Conservation (phyloP, 2,113 vertebrate species). For the Rousettus leschenaultii region DNA sequence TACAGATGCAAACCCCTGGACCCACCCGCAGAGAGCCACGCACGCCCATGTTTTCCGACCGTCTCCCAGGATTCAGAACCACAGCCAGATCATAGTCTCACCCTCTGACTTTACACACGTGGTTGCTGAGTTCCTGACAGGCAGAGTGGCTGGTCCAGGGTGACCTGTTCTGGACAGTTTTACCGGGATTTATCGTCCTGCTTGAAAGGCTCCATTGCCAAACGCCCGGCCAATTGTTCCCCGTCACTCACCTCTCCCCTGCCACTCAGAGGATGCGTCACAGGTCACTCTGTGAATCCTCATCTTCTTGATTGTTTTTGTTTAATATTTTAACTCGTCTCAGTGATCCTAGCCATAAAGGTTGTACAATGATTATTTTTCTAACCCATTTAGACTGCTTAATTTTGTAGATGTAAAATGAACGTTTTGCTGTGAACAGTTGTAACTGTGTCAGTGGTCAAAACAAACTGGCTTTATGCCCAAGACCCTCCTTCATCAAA, state of each 20-base stretch:
- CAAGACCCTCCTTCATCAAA: not conserved
- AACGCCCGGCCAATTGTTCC: not conserved
- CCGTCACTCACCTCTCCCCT: not conserved
- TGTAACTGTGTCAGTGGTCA: not conserved
- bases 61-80: not conserved
- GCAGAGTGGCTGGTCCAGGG: not conserved
- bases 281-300: not conserved
- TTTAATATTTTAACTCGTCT: not conserved
- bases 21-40: not conserved
- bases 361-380: not conserved
- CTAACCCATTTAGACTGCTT: not conserved
- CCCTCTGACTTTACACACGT: not conserved
- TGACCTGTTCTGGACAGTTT: too few species aligned
- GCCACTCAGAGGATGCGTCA: not conserved
- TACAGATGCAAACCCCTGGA: not conserved
- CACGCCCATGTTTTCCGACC: not conserved
- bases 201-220: too few species aligned
- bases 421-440: not conserved
- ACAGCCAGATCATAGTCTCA: not conserved
- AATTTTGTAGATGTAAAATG: not conserved
- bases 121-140: not conserved
- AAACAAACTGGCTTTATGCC: not conserved
- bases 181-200: not conserved
- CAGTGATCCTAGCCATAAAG: not conserved
- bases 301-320: not conserved